Evolutionary conservation across 92 coral and sea anemone species (phyloP).

Genomic region (Micromussa lordhowensis): DNA sequence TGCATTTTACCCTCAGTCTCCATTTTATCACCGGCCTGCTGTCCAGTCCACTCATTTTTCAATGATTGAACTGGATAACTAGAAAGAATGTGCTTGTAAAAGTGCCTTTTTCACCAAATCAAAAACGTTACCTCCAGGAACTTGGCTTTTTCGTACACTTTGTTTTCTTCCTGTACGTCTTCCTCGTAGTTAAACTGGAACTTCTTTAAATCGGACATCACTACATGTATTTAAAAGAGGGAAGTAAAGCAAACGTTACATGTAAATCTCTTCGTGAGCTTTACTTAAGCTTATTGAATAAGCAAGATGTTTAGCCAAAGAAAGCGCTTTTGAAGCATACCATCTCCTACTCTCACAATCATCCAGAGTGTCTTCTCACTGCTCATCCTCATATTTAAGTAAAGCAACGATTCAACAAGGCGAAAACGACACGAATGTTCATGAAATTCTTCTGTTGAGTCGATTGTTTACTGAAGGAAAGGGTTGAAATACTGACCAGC

Average conservation of each 20-base stretch:
- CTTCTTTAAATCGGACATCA: conserved; percentile 21
- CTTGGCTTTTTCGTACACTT: conserved; percentile 21
- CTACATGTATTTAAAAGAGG: neutral
- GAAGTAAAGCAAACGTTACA: neutral
- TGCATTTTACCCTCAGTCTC: too few species aligned
- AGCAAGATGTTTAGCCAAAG: too few species aligned
- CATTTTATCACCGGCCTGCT: too few species aligned
- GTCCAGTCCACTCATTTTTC: too few species aligned
- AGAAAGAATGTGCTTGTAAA: too few species aligned
- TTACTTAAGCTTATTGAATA: too few species aligned
- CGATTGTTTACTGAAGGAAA: neutral
- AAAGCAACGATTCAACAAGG: neutral
- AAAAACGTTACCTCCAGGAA: conserved; percentile 26
- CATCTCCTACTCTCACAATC: conserved; percentile 36
- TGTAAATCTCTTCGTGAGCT: neutral
- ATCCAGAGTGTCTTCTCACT: conserved; percentile 46
- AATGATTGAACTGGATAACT: too few species aligned
- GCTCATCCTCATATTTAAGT: conserved; percentile 48
- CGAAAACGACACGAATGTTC: neutral
- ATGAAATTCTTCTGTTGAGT: neutral
- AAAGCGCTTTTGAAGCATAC: neutral
- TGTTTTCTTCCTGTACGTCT: conserved; percentile 5
- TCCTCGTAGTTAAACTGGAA: conserved; percentile 33
- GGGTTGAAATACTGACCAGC: neutral
- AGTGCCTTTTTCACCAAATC: too few species aligned